phyloP scores from a whole-genome alignment of 2,888 invertebrate genomes.

The Rotaria macrura region DNA sequence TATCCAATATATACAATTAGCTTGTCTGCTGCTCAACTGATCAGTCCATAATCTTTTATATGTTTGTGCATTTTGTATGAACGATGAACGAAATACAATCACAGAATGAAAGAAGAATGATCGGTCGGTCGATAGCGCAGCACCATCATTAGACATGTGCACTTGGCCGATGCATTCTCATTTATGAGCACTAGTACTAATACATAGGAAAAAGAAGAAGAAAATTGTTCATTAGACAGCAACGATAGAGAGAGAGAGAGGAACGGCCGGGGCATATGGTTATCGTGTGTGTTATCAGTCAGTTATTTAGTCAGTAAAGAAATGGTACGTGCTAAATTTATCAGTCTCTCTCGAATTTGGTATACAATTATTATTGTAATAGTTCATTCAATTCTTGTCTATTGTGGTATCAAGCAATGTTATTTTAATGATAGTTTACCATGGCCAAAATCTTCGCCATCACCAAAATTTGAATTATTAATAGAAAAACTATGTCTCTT shows the following conservation, averaged over 20 bases:
- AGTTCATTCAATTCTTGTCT: not conserved
- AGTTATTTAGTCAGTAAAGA: not conserved
- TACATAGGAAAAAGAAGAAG: not conserved
- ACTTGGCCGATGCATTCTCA: not conserved
- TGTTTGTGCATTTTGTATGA: not conserved
- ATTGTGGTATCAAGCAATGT: not conserved
- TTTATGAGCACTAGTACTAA: not conserved
- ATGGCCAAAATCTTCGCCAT: not conserved
- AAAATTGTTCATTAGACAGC: not conserved
- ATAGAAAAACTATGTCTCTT: not conserved
- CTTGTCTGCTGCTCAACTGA: not conserved
- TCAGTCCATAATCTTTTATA: not conserved
- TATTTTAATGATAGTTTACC: not conserved
- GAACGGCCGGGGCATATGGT: not conserved
- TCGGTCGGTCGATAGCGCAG: not conserved
- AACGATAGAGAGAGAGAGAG: no score
- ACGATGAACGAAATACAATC: not conserved
- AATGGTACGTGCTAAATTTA: not conserved
- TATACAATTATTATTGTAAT: not conserved
- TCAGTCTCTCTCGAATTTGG: not conserved
- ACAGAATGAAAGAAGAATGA: not conserved
- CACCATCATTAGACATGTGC: not conserved
- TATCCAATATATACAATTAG: not conserved
- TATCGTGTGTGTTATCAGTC: not conserved
- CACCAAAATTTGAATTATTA: slow-evolving; percentile 14